Evolutionary conservation across 2,113 vertebrate genomes (phyloP).

Genomic region (Oncorhynchus gorbuscha): DNA sequence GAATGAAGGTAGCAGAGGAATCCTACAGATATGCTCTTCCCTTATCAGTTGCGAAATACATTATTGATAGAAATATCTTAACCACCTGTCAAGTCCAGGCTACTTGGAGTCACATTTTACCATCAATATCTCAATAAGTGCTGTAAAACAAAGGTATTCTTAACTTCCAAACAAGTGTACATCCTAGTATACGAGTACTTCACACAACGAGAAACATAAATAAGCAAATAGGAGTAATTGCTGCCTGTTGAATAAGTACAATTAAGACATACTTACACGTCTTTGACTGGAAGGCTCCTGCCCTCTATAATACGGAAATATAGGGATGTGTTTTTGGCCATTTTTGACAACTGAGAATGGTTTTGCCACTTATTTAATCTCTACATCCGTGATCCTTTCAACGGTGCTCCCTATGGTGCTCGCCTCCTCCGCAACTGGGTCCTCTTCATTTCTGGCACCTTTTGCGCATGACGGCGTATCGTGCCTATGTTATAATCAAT

Average conservation of each 20-base stretch:
- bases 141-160: not conserved
- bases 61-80: too few relatives aligned
- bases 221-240: not conserved
- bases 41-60: too few relatives aligned
- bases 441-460: conserved; percentile 63
- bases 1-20: too few relatives aligned
- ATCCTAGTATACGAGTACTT: not conserved
- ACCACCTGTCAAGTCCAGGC: too few relatives aligned
- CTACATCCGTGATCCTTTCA: conserved; percentile 52
- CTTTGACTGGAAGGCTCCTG: conserved; percentile 87
- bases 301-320: conserved; percentile 89
- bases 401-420: conserved; percentile 32
- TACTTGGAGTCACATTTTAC: not conserved
- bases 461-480: conserved; percentile 57
- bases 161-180: not conserved
- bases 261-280: conserved; percentile 76
- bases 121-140: not conserved
- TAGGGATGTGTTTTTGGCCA: conserved; percentile 84
- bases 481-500: conserved; percentile 11
- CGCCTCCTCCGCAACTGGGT: conserved; percentile 44
- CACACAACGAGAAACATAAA: not conserved
- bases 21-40: too few relatives aligned
- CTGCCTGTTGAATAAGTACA: not conserved
- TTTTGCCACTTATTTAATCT: conserved; percentile 33
- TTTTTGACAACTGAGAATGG: conserved; percentile 33